These are phyloP conservation scores for Protobothrops flavoviridis DNA, from an alignment of 2,113 vertebrate species.

Conservation along the genomic window DNA sequence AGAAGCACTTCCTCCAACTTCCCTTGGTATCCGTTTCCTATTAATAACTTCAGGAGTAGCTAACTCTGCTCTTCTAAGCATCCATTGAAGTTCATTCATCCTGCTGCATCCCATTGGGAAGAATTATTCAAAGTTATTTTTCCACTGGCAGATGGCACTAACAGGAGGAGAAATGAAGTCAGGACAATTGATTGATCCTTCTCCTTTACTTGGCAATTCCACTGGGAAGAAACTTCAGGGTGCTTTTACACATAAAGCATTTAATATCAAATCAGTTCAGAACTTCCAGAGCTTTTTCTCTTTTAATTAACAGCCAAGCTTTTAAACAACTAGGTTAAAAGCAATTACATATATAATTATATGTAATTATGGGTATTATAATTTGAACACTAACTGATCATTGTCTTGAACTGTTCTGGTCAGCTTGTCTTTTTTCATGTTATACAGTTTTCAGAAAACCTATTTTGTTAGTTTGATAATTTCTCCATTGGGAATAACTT, in stretches of 20 bases:
- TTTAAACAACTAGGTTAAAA: conserved; percentile 11
- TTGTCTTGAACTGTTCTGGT: not conserved
- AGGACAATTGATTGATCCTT: not conserved
- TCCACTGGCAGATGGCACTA: not conserved
- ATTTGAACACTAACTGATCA: not conserved
- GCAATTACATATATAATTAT: not conserved
- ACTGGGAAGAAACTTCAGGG: not conserved
- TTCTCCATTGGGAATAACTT: not conserved
- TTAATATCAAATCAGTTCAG: not conserved
- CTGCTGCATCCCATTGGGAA: not conserved
- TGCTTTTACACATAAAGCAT: not conserved
- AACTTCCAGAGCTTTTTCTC: not conserved
- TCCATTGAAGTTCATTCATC: not conserved
- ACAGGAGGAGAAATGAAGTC: not conserved
- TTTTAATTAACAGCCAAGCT: conserved; percentile 19
- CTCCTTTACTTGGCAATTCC: not conserved
- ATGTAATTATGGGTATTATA: conserved; percentile 3
- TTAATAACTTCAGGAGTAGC: not conserved
- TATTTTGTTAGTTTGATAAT: fast-evolving
- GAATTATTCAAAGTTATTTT: not conserved
- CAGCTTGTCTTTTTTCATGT: not conserved
- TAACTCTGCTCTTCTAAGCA: not conserved
- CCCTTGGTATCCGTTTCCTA: not conserved
- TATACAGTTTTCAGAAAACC: not conserved
- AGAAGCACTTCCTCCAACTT: not conserved